phyloP scores from a whole-genome alignment of 2,113 vertebrate genomes.

The Stigmatopora nigra region DNA sequence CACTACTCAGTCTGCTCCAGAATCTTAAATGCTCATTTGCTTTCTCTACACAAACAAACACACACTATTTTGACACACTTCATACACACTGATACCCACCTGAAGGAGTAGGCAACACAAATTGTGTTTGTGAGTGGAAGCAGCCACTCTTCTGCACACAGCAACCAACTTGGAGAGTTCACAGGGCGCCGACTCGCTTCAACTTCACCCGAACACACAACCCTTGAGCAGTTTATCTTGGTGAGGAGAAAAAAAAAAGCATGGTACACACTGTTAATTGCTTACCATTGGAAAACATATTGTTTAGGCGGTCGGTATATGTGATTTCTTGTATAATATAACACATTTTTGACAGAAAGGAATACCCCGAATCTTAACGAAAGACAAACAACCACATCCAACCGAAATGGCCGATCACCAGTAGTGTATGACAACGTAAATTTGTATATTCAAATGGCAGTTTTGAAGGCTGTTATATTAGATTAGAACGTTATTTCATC shows the following conservation, averaged over 20 bases:
- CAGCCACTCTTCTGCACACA: conserved; percentile 68
- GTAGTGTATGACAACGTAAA: too few species aligned
- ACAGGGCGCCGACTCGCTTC: conserved; percentile 25
- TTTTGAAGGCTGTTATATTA: too few species aligned
- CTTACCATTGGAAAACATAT: background rate
- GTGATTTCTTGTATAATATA: background rate
- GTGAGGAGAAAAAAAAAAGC: conserved; percentile 2
- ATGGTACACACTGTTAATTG: background rate
- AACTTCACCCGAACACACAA: conserved; percentile 49
- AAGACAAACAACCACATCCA: background rate
- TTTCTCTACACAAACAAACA: background rate
- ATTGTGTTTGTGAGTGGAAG: conserved; percentile 39
- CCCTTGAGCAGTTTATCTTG: conserved; percentile 61
- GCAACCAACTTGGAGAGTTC: conserved; percentile 47
- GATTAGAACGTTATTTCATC: too few species aligned
- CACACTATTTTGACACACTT: too few species aligned
- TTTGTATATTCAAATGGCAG: too few species aligned
- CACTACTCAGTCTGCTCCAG: conserved; percentile 3
- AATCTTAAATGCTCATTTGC: background rate
- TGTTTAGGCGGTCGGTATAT: background rate
- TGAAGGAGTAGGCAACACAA: conserved; percentile 72
- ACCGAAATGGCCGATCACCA: background rate
- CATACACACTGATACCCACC: conserved; percentile 40
- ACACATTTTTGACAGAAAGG: background rate
- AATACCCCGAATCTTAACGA: background rate